A percentile compares a stretch with the other conserved stretches of the same genome.
Conservation (phyloP, 2,888 invertebrate species). For the Epistrophella euchroma region DNA sequence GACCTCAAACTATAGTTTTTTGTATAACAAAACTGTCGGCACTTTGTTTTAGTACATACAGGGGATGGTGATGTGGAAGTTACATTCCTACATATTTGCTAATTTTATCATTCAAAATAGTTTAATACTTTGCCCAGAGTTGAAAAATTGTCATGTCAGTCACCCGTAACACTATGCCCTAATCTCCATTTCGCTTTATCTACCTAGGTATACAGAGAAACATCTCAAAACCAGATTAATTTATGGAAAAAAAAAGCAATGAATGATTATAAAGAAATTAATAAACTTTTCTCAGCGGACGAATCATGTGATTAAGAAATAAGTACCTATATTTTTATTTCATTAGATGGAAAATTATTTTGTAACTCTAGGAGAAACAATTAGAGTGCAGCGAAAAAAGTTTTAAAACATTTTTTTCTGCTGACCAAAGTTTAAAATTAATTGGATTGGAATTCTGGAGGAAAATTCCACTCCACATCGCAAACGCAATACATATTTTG, state of each 20-base stretch:
- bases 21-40: constrained; percentile 20
- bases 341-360: constrained; percentile 34
- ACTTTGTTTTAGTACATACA: not conserved
- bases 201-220: constrained; percentile 8
- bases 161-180: constrained; percentile 32
- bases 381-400: not conserved
- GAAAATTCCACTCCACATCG: constrained; percentile 51
- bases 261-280: not conserved
- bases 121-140: constrained; percentile 7
- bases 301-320: constrained; percentile 63
- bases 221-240: constrained; percentile 46
- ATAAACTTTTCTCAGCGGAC: not conserved
- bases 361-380: constrained; percentile 28
- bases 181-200: constrained; percentile 30
- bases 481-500: not conserved
- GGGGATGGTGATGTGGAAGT: not conserved
- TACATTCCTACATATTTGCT: constrained; percentile 34
- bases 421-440: constrained; percentile 49
- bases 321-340: constrained; percentile 57
- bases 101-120: constrained; percentile 30
- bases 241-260: constrained; percentile 7
- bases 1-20: constrained; percentile 30
- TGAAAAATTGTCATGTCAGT: constrained; percentile 29
- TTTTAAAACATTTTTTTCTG: constrained; percentile 34
- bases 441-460: constrained; percentile 33